phyloP scores from a whole-genome alignment of 2,113 vertebrate species.

The Albula goreensis region DNA sequence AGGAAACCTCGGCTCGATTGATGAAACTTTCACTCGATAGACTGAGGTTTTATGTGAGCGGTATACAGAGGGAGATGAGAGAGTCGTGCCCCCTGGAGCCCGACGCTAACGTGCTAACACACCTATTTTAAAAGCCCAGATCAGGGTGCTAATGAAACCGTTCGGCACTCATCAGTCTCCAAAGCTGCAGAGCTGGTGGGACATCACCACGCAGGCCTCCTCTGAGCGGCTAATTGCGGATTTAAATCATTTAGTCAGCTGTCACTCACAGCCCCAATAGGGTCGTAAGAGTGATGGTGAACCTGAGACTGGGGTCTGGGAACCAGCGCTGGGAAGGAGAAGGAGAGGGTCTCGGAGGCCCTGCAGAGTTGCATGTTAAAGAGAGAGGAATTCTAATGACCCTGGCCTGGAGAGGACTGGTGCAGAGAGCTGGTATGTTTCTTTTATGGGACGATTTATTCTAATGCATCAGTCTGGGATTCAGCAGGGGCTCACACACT shows the following conservation, averaged over 20 bases:
- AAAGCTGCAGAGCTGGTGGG: constrained; percentile 53
- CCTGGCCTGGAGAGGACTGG: constrained; percentile 39
- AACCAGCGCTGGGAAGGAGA: constrained; percentile 50
- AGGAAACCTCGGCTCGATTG: constrained; percentile 70
- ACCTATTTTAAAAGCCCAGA: constrained; percentile 76
- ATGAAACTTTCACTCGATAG: constrained; percentile 72
- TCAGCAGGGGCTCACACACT: constrained; percentile 30
- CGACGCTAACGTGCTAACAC: constrained; percentile 60
- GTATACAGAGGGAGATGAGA: constrained; percentile 43
- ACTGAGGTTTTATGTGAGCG: neutral
- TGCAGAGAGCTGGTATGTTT: constrained; percentile 43
- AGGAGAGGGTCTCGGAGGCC: constrained; percentile 42
- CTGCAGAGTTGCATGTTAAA: constrained; percentile 54
- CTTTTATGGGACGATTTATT: constrained; percentile 48
- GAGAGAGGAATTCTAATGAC: constrained; percentile 55
- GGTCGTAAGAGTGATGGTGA: constrained; percentile 49
- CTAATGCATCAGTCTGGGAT: constrained; percentile 31
- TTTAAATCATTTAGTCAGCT: constrained; percentile 78
- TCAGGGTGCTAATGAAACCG: constrained; percentile 86
- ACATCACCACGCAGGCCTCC: constrained; percentile 61
- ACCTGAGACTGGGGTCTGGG: constrained; percentile 51
- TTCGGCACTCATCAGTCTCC: constrained; percentile 74
- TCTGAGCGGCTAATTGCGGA: constrained; percentile 74
- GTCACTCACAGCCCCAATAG: constrained; percentile 61
- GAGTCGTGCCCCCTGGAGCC: constrained; percentile 55